A percentile compares a stretch with the other conserved stretches of the same genome.
These are phyloP conservation scores for Anoplopoma fimbria DNA, from an alignment of 2,113 vertebrate genomes.

Conservation along the genomic window DNA sequence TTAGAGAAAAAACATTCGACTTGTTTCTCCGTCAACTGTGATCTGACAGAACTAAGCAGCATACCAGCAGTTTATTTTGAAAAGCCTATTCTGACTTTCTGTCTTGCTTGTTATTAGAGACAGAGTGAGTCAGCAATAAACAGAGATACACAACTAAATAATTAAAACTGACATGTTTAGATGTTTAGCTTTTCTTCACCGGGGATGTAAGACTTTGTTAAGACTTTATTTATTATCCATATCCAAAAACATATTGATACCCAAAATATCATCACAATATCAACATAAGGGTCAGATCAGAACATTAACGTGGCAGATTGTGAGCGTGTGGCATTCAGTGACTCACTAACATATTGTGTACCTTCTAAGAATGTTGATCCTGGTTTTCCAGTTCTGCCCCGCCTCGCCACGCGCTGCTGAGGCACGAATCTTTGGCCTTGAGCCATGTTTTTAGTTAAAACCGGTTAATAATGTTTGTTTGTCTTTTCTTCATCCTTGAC, in stretches of 20 bases:
- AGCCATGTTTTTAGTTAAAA: slow-evolving; percentile 7
- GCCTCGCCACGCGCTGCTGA: not conserved
- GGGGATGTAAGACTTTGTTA: not conserved
- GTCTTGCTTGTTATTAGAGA: not conserved
- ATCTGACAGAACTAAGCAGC: not conserved
- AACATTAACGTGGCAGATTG: too few species aligned
- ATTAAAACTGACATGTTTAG: not conserved
- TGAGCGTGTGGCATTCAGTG: not conserved
- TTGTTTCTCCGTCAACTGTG: not conserved
- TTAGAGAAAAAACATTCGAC: not conserved
- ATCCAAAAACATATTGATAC: not conserved
- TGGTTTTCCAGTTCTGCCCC: slow-evolving; percentile 46
- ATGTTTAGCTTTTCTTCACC: not conserved
- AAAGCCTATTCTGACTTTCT: not conserved
- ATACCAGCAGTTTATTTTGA: not conserved
- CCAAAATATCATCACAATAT: not conserved
- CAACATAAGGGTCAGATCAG: not conserved
- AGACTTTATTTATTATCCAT: not conserved
- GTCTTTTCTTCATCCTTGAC: not conserved
- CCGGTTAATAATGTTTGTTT: not conserved
- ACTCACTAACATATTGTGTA: not conserved
- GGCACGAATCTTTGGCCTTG: not conserved
- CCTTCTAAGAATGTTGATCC: not conserved
- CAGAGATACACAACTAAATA: not conserved
- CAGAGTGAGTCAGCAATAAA: not conserved